Evolutionary conservation across 2,888 invertebrate genomes (phyloP).

Genomic region (Ormyrus pomaceus): DNA sequence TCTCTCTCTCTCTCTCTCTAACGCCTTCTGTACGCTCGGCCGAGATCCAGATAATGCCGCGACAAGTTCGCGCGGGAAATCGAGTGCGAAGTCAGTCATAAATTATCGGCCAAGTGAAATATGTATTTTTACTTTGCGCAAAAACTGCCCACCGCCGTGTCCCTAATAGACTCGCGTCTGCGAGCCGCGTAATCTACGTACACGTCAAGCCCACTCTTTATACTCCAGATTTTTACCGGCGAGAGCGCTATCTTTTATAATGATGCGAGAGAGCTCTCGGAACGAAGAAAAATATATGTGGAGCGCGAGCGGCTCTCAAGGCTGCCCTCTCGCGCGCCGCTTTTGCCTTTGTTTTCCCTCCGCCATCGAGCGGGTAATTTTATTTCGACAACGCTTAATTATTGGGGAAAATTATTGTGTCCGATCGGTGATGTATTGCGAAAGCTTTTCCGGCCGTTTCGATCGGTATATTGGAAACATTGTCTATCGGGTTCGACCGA

Average conservation of each 20-base stretch:
- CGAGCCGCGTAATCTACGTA: conserved; percentile 15
- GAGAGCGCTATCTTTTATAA: conserved; percentile 12
- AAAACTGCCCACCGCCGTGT: conserved; percentile 13
- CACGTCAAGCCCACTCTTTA: conserved; percentile 35
- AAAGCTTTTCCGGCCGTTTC: no score
- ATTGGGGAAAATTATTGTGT: neutral
- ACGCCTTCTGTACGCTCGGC: neutral
- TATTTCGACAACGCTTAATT: conserved; percentile 22
- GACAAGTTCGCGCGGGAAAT: no score
- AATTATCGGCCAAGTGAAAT: conserved; percentile 40
- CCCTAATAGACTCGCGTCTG: conserved; percentile 39
- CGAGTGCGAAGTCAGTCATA: conserved; percentile 25
- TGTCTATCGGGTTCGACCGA: no score
- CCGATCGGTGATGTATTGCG: no score
- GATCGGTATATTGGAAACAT: no score
- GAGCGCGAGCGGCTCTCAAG: neutral
- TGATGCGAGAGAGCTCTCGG: neutral
- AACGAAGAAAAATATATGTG: conserved; percentile 1
- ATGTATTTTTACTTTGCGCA: conserved; percentile 11
- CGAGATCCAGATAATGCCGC: neutral
- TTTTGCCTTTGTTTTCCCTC: neutral
- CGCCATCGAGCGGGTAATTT: neutral
- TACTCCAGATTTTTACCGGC: conserved; percentile 27
- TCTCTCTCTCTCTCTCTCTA: neutral
- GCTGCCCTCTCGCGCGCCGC: conserved; percentile 1